Evolutionary conservation across 2,888 invertebrate genomes (phyloP).

Genomic region (Ceramica pisi): DNA sequence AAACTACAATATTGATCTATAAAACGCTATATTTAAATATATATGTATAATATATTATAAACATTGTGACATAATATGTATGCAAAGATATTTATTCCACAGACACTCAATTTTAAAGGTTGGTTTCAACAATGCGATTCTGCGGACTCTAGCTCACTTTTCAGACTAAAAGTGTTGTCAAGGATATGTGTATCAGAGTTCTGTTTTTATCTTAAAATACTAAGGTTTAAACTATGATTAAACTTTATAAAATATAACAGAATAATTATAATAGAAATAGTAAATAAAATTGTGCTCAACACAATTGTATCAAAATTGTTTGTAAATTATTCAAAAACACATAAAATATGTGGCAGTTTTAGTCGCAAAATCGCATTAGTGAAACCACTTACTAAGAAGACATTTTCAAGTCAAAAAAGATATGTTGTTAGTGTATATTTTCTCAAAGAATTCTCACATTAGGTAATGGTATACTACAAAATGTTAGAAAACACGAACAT

Average conservation of each 20-base stretch:
- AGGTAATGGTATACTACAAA: conserved; percentile 60
- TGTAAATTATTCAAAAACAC: conserved; percentile 55
- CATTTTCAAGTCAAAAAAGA: conserved; percentile 63
- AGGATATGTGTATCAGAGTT: conserved; percentile 47
- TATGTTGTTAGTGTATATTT: conserved; percentile 69
- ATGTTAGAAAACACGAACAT: conserved; percentile 65
- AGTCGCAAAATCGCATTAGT: conserved; percentile 42
- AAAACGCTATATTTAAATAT: conserved; percentile 69
- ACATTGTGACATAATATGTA: conserved; percentile 62
- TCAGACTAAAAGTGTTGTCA: conserved; percentile 15
- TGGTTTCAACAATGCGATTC: conserved; percentile 42
- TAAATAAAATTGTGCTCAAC: conserved; percentile 56
- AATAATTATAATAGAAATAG: conserved; percentile 49
- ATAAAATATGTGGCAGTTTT: conserved; percentile 1
- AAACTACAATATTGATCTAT: conserved; percentile 67
- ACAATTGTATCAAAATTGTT: conserved; percentile 52
- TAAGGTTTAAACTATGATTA: conserved; percentile 56
- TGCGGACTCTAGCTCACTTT: conserved; percentile 25
- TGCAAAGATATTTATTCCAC: conserved; percentile 53
- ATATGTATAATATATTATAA: conserved; percentile 68
- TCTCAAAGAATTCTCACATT: conserved; percentile 60
- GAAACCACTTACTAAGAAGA: conserved; percentile 47
- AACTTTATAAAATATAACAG: conserved; percentile 58
- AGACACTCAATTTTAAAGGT: conserved; percentile 41
- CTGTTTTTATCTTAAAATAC: conserved; percentile 36